These are phyloP conservation scores for Pteronura brasiliensis DNA, from an alignment of 2,113 vertebrate species.

Conservation along the genomic window DNA sequence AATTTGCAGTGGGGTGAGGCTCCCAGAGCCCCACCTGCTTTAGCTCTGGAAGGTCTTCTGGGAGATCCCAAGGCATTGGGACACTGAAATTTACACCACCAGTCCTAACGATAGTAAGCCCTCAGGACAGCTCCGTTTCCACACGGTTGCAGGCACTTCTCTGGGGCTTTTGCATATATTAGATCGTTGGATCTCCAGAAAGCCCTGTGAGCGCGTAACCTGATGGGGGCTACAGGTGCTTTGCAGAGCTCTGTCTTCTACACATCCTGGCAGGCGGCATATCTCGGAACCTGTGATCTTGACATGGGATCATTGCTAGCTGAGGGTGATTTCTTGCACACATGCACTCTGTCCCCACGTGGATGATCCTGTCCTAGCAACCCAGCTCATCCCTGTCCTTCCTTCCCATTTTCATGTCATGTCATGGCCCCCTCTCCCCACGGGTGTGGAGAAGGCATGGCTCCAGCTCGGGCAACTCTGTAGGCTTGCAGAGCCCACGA, in stretches of 20 bases:
- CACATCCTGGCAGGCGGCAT: background rate
- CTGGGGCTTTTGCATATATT: too few species aligned
- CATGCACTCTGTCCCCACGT: background rate
- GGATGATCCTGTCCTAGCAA: background rate
- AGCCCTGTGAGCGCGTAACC: background rate
- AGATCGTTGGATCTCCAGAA: background rate
- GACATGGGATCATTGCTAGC: background rate
- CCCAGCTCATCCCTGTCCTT: background rate
- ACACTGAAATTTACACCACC: background rate
- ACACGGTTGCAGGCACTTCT: background rate
- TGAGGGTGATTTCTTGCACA: background rate
- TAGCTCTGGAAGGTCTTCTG: background rate
- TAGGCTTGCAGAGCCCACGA: background rate
- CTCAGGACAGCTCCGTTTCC: background rate
- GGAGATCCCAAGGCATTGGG: background rate
- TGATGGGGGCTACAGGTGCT: background rate
- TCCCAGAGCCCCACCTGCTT: background rate
- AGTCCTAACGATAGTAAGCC: background rate
- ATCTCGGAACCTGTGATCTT: background rate
- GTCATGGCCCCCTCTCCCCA: background rate
- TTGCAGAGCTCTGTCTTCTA: background rate
- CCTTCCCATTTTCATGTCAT: too few species aligned
- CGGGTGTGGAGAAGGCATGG: background rate
- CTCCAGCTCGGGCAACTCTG: background rate
- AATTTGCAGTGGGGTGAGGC: background rate